Evolutionary conservation across 2,797 vertebrate genomes (phyloP).

Genomic region (Phrynocephalus vlangalii): DNA sequence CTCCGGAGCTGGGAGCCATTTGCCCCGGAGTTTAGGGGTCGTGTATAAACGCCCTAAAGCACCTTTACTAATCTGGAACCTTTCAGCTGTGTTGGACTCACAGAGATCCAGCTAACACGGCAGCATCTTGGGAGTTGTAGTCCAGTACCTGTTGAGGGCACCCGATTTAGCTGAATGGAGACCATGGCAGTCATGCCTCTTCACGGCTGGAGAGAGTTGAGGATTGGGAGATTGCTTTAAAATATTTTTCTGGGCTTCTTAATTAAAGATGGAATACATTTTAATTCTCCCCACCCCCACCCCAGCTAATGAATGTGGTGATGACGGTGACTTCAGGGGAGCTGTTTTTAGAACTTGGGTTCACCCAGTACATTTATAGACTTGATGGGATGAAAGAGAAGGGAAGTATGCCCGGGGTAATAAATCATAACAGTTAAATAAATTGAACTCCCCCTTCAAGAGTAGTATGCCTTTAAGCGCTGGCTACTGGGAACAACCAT

Average conservation of each 20-base stretch:
- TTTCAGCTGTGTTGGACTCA: background rate
- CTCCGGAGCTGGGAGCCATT: too few relatives aligned
- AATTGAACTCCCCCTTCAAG: background rate
- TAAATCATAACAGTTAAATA: too few relatives aligned
- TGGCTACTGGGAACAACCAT: too few relatives aligned
- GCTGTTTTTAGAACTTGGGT: background rate
- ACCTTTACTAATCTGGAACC: background rate
- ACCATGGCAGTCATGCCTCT: background rate
- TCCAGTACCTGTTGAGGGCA: background rate
- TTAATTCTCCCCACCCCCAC: too few relatives aligned
- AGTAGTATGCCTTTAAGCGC: background rate
- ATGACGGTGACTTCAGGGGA: background rate
- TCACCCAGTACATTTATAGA: background rate
- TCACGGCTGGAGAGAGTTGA: background rate
- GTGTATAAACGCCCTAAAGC: background rate
- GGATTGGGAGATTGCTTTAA: background rate
- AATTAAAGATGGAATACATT: background rate
- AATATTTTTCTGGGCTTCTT: background rate
- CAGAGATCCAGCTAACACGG: too few relatives aligned
- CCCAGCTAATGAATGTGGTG: background rate
- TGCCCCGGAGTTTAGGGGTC: too few relatives aligned
- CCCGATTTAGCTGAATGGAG: background rate
- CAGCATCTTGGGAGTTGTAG: background rate
- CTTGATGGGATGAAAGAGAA: background rate
- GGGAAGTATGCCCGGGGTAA: too few relatives aligned